phyloP scores from a whole-genome alignment of 2,888 invertebrate genomes.

The Megastigmus dorsalis region DNA sequence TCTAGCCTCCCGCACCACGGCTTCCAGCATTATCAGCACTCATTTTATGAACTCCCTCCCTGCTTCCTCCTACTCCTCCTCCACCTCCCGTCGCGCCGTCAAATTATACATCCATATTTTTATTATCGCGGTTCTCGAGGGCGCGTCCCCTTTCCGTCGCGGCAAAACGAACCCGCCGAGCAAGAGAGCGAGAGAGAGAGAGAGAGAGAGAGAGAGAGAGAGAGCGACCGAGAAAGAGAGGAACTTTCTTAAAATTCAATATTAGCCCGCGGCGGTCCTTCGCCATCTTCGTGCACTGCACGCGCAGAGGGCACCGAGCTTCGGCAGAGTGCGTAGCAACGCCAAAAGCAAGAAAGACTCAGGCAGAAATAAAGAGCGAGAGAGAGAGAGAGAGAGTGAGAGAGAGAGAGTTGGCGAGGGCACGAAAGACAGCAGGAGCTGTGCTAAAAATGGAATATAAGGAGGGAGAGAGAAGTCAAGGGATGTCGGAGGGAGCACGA shows the following conservation, averaged over 20 bases:
- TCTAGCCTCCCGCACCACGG: not conserved
- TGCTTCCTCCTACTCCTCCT: not conserved
- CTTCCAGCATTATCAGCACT: constrained; percentile 42
- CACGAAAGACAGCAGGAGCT: constrained; percentile 2
- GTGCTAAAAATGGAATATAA: not conserved
- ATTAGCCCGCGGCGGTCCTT: constrained; percentile 62
- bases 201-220: not conserved
- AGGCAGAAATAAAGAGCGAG: not conserved
- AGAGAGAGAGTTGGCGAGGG: not conserved
- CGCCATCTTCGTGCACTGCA: constrained; percentile 58
- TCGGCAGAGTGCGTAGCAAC: not conserved
- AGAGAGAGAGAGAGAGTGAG: not conserved
- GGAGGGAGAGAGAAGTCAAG: not conserved
- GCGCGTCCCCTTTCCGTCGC: constrained; percentile 29
- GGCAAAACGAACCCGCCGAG: not conserved
- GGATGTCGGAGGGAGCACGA: not conserved
- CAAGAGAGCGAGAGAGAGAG: not conserved
- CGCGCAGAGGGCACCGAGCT: not conserved
- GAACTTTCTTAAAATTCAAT: constrained; percentile 70
- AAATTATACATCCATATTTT: constrained; percentile 54
- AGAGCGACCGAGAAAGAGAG: constrained; percentile 22
- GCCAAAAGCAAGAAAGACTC: too few relatives aligned
- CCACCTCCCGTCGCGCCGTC: constrained; percentile 7
- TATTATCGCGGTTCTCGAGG: constrained; percentile 45
- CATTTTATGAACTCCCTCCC: constrained; percentile 39